Evolutionary conservation across 2,888 invertebrate species (phyloP).

Genomic region (Yponomeuta cagnagella): DNA sequence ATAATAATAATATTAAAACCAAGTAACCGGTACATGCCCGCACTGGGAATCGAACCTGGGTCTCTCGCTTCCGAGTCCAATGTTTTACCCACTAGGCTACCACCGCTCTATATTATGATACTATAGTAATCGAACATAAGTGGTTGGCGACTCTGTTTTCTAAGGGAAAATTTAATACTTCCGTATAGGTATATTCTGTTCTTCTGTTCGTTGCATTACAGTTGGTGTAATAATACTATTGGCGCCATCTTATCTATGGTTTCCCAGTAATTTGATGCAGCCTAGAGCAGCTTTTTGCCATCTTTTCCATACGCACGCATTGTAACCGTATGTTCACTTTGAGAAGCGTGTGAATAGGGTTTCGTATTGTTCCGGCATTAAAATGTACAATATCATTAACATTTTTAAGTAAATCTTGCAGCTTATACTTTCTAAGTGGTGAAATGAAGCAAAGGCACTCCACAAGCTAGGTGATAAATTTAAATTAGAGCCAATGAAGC

Average conservation of each 20-base stretch:
- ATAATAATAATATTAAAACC: no score
- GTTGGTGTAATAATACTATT: background rate
- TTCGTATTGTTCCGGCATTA: slow-evolving; percentile 42
- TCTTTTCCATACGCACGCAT: slow-evolving; percentile 11
- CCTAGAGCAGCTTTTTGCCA: slow-evolving; percentile 1
- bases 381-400: background rate
- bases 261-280: background rate
- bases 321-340: slow-evolving; percentile 8
- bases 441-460: background rate
- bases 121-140: no score
- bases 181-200: no score
- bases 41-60: no score
- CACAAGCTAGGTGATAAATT: background rate
- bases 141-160: no score
- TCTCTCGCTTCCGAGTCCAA: no score
- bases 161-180: no score
- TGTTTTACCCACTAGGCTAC: no score
- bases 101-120: no score
- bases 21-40: no score
- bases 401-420: background rate
- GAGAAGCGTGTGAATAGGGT: slow-evolving; percentile 31
- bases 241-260: background rate
- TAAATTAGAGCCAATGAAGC: no score
- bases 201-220: no score
- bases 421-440: background rate